Base-by-base conservation (phyloP, 2,797 vertebrate species). In the Etheostoma perlongum region DNA sequence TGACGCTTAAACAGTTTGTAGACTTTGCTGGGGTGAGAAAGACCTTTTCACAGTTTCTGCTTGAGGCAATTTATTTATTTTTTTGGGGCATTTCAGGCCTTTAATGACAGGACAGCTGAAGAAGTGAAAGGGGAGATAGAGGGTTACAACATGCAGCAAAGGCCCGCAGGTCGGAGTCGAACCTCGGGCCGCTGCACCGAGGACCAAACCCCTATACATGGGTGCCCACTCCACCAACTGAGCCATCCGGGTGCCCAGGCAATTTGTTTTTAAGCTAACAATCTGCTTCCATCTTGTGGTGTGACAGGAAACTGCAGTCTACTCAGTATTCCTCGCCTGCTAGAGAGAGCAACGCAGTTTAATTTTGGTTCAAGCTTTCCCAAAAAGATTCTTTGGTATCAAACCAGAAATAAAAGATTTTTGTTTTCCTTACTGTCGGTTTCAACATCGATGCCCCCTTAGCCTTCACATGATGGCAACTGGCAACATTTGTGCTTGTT, bases 221-320 rank as follows among this genome's bases (percentile, higher is more conserved):
- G 30, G 30, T 6, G 1, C 30, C 5, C 5, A 6, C 30, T 30
- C 30, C 30, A 30, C 30, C 30, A 30, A 30, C 30, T 30, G 30
- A 30, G 30, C 30, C 30, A 30, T 30, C 30, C 30, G 30, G 30
- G 5, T 30, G 30, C 30, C 30, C 30, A 58, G 15, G 44, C 0
- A 3, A 11, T n/a, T 10, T 19, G 9, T 40, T 40, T 4, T 40
- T 40, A 12, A 40, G 10, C 21, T 27, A 5, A 52, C 54, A 12
- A 55, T 72, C 53, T 86, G 66, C 76, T 88, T 75, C 90, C 91
- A 76, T 53, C 88, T 4, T 76, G 91, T 91, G 93, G 86, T 49
- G 18, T 4, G 72, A 82, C 1, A 2, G 14, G 11, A 25, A 85
- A 81, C 53, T 70, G 44, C 83, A 63, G 12, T 23, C 2, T 21